Conservation (phyloP, 2,888 invertebrate genomes). For the Aporophyla lueneburgensis region DNA sequence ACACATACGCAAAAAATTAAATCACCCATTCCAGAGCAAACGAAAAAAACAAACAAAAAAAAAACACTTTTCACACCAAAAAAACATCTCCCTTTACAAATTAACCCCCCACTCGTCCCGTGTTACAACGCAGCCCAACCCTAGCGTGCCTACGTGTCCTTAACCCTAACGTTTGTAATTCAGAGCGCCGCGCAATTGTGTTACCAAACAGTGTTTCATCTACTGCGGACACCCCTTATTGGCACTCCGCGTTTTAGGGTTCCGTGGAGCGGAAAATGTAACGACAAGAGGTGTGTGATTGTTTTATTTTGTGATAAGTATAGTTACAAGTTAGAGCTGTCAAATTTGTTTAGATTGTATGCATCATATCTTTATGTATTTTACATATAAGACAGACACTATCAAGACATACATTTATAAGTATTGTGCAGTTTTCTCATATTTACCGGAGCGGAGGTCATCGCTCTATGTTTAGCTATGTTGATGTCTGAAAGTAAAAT, state of each 20-base stretch:
- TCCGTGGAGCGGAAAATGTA: constrained; percentile 22
- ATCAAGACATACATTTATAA: too few relatives aligned
- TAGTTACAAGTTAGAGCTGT: too few relatives aligned
- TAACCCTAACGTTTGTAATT: constrained; percentile 81
- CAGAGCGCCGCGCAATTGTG: constrained; percentile 72
- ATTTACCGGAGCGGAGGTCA: too few relatives aligned
- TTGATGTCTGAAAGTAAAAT: too few relatives aligned
- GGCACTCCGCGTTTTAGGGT: constrained; percentile 57
- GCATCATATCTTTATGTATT: too few relatives aligned
- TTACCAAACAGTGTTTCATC: constrained; percentile 67
- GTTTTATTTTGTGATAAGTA: constrained; percentile 23
- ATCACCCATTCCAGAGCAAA: constrained; percentile 5
- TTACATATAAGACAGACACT: too few relatives aligned
- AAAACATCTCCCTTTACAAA: constrained; percentile 47
- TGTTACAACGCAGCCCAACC: constrained; percentile 58
- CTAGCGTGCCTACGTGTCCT: constrained; percentile 75
- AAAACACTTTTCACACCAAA: neutral
- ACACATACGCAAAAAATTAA: neutral
- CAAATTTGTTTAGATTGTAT: too few relatives aligned
- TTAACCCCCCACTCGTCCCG: constrained; percentile 46
- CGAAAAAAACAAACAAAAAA: neutral
- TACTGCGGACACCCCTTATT: constrained; percentile 63
- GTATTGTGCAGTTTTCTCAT: too few relatives aligned
- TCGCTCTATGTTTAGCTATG: too few relatives aligned
- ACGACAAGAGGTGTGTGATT: constrained; percentile 3